Conservation (phyloP, 1,140 invertebrate genomes). For the Hylaeus volcanicus region DNA sequence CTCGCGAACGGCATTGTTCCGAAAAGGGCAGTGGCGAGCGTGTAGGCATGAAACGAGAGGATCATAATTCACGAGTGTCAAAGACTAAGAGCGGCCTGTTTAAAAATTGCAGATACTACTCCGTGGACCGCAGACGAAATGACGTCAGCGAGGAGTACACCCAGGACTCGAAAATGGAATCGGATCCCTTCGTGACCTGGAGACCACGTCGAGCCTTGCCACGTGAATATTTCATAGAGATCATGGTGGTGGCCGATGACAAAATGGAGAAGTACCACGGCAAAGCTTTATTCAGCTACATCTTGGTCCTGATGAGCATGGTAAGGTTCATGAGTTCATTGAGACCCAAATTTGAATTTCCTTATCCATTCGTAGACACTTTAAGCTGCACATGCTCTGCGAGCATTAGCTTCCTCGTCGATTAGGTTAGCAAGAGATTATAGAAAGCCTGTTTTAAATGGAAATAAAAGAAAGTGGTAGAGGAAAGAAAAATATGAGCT, state of each 20-base stretch:
- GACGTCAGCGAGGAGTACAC: conserved; percentile 48
- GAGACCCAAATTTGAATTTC: too few relatives aligned
- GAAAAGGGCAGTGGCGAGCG: too few relatives aligned
- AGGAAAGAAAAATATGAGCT: too few relatives aligned
- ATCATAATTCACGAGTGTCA: background rate
- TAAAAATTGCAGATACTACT: conserved; percentile 55
- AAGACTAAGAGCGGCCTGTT: background rate
- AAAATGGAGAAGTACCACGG: conserved; percentile 90
- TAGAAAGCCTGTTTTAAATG: too few relatives aligned
- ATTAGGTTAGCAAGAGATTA: too few relatives aligned
- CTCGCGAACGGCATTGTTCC: too few relatives aligned
- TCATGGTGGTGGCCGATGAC: conserved; percentile 89
- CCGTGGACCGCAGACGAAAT: conserved; percentile 43
- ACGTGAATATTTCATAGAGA: conserved; percentile 87
- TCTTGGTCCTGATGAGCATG: conserved; percentile 90
- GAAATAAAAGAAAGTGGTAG: too few relatives aligned
- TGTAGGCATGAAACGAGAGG: background rate
- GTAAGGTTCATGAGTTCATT: conserved; percentile 76
- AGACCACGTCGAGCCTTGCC: conserved; percentile 75
- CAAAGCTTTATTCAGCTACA: conserved; percentile 84
- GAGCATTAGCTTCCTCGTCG: too few relatives aligned
- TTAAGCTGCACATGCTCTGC: too few relatives aligned
- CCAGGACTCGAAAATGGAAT: conserved; percentile 59
- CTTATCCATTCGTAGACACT: too few relatives aligned
- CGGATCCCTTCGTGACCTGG: conserved; percentile 67